phyloP scores from a whole-genome alignment of 2,113 vertebrate genomes.

The Maylandia zebra region DNA sequence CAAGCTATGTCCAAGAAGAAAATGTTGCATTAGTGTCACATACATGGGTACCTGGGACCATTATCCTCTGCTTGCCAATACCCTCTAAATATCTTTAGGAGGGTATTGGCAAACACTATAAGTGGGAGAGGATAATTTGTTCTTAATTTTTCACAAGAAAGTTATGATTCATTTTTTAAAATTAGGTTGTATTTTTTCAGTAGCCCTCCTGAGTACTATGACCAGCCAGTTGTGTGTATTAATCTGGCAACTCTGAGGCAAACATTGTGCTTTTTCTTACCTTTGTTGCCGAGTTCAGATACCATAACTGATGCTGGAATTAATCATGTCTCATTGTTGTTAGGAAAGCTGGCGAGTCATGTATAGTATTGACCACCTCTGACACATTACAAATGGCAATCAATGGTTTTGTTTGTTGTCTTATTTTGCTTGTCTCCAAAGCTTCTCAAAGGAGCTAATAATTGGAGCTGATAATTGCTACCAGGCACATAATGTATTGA shows the following conservation, averaged over 20 bases:
- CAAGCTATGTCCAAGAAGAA: not conserved
- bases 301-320: not conserved
- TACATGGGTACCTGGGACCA: not conserved
- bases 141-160: not conserved
- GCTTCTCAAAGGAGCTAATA: constrained; percentile 25
- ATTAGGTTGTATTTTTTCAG: not conserved
- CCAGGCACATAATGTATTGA: constrained; percentile 47
- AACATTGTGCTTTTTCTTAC: not conserved
- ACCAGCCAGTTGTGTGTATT: not conserved
- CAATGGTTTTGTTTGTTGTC: constrained; percentile 21
- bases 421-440: not conserved
- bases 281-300: not conserved
- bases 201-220: not conserved
- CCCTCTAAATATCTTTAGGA: not conserved
- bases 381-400: constrained; percentile 42
- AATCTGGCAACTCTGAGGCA: not conserved
- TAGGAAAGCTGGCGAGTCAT: not conserved
- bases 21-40: not conserved
- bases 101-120: not conserved
- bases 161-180: not conserved
- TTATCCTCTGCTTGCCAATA: not conserved
- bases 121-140: not conserved
- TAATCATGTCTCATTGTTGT: not conserved
- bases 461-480: constrained; percentile 49
- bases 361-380: not conserved